phyloP scores from a whole-genome alignment of 1,140 invertebrate species.

The Psix sp. region DNA sequence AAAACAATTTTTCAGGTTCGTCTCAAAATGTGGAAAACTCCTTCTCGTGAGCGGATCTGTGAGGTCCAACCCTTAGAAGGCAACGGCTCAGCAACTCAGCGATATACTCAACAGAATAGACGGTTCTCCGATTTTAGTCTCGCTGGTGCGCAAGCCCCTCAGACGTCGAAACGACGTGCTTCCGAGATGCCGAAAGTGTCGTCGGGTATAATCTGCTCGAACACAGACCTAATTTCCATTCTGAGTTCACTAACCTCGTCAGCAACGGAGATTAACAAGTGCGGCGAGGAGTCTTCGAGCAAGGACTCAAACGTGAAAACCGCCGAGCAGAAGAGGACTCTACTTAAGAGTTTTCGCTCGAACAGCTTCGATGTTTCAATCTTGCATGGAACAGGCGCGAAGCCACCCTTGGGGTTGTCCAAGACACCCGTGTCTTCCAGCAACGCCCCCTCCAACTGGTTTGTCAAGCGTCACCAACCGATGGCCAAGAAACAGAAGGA shows the following conservation, averaged over 20 bases:
- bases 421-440: conserved; percentile 21
- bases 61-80: conserved; percentile 86
- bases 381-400: conserved; percentile 78
- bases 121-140: conserved; percentile 85
- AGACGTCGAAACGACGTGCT: conserved; percentile 74
- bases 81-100: conserved; percentile 77
- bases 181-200: conserved; percentile 81
- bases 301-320: conserved; percentile 61
- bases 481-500: conserved; percentile 81
- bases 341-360: conserved; percentile 82
- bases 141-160: conserved; percentile 73
- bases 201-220: conserved; percentile 85
- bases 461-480: conserved; percentile 84
- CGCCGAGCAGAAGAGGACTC: conserved; percentile 75
- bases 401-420: conserved; percentile 66
- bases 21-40: conserved; percentile 88
- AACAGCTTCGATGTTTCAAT: conserved; percentile 89
- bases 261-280: conserved; percentile 84
- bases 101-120: conserved; percentile 79
- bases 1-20: conserved; percentile 78
- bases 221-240: conserved; percentile 87
- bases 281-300: conserved; percentile 64
- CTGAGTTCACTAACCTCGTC: conserved; percentile 87
- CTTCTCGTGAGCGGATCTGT: conserved; percentile 85
- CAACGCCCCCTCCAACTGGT: conserved; percentile 82